phyloP scores from a whole-genome alignment of 2,888 invertebrate species.

The Neoscelio sp. region DNA sequence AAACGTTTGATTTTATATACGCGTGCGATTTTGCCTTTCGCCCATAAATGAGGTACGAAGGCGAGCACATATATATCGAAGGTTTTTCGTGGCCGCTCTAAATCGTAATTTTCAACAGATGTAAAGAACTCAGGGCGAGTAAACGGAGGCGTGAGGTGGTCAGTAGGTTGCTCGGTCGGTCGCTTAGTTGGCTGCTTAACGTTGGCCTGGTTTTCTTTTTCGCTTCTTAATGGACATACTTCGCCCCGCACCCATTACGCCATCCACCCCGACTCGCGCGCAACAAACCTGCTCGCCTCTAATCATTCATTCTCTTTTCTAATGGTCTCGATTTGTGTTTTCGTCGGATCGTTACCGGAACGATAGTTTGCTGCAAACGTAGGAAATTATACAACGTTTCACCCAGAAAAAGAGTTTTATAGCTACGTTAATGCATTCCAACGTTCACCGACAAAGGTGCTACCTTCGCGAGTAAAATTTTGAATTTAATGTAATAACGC shows the following conservation, averaged over 20 bases:
- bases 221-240: constrained; percentile 62
- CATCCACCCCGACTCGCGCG: constrained; percentile 37
- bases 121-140: constrained; percentile 70
- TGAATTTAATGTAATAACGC: constrained; percentile 15
- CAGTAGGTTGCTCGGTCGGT: constrained; percentile 34
- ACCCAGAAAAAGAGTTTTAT: constrained; percentile 32
- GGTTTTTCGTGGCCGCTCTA: constrained; percentile 75
- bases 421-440: constrained; percentile 10
- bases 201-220: constrained; percentile 63
- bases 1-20: constrained; percentile 32
- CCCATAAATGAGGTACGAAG: constrained; percentile 52
- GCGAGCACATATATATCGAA: constrained; percentile 52
- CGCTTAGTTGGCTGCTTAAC: constrained; percentile 35
- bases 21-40: constrained; percentile 52
- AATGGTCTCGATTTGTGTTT: constrained; percentile 46
- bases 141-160: constrained; percentile 64
- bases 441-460: constrained; percentile 16
- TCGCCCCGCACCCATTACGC: constrained; percentile 12
- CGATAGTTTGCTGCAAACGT: constrained; percentile 31
- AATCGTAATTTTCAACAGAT: constrained; percentile 78
- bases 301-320: constrained; percentile 57
- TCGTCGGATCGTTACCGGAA: constrained; percentile 46
- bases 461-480: neutral
- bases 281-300: constrained; percentile 46
- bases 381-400: constrained; percentile 41